Evolutionary conservation across 1,140 invertebrate genomes (phyloP).

Genomic region (Amyelois transitella): DNA sequence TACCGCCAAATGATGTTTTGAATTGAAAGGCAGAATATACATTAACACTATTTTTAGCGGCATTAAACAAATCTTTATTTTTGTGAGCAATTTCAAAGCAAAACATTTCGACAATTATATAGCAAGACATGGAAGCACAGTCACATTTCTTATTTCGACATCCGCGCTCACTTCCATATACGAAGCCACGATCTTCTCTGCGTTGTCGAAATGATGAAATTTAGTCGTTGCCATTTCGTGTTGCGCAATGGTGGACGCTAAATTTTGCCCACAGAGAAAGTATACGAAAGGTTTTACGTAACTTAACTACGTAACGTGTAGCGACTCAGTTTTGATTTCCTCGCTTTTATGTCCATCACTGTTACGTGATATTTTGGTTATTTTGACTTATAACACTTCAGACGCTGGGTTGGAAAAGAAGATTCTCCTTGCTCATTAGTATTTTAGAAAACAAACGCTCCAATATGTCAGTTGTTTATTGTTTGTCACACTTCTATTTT

Average conservation of each 20-base stretch:
- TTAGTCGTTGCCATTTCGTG: conserved; percentile 66
- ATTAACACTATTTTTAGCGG: too few species aligned
- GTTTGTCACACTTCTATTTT: too few species aligned
- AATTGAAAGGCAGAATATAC: too few species aligned
- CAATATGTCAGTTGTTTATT: too few species aligned
- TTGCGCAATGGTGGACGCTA: conserved; percentile 65
- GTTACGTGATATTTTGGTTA: conserved; percentile 46
- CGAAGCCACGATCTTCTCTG: conserved; percentile 51
- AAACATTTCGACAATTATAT: conserved; percentile 5
- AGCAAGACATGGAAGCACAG: conserved; percentile 20
- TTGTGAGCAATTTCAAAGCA: too few species aligned
- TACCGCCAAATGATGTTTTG: too few species aligned
- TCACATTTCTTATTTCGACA: conserved; percentile 35
- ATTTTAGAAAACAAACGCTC: too few species aligned
- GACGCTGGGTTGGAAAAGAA: neutral
- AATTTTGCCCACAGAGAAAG: conserved; percentile 74
- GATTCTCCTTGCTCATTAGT: neutral
- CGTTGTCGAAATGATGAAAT: conserved; percentile 66
- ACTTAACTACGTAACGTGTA: conserved; percentile 59
- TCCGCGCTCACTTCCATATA: conserved; percentile 36
- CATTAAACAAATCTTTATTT: too few species aligned
- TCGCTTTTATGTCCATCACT: conserved; percentile 56
- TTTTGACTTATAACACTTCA: conserved; percentile 28
- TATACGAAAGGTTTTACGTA: conserved; percentile 72
- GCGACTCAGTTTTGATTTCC: conserved; percentile 69